Conservation (phyloP, 2,113 vertebrate species). For the Coracopsis vasa region DNA sequence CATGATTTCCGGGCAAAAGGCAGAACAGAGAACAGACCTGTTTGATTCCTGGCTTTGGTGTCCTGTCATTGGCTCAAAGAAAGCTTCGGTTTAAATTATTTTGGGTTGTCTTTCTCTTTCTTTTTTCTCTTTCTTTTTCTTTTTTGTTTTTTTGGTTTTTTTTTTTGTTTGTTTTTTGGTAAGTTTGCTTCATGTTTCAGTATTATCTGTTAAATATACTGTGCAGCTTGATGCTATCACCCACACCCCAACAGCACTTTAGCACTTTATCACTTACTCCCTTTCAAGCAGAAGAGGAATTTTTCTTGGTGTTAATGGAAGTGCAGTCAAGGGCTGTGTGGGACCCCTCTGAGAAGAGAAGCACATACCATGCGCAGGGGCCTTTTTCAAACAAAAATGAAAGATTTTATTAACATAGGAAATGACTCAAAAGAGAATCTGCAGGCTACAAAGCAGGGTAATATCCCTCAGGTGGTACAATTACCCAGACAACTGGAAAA, state of each 20-base stretch:
- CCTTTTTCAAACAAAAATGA: background rate
- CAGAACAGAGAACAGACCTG: background rate
- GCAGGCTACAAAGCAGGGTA: background rate
- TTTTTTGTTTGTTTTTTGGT: background rate
- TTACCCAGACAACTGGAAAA: slow-evolving; percentile 18
- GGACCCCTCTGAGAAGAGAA: background rate
- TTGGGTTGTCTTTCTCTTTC: background rate
- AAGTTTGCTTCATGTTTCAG: background rate
- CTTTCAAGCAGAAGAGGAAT: slow-evolving; percentile 44
- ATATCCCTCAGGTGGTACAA: slow-evolving; percentile 25
- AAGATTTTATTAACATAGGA: slow-evolving; percentile 5
- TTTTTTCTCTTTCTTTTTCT: background rate
- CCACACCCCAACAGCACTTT: slow-evolving; percentile 37
- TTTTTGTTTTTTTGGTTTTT: background rate
- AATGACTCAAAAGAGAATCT: slow-evolving; percentile 14
- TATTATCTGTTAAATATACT: slow-evolving; percentile 32
- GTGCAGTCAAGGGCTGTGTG: background rate
- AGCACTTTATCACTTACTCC: slow-evolving; percentile 33
- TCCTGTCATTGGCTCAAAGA: background rate
- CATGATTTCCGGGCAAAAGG: background rate
- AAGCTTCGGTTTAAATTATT: slow-evolving; percentile 13
- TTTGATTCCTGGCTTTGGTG: background rate
- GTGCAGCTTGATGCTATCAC: slow-evolving; percentile 51
- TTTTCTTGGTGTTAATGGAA: slow-evolving; percentile 51
- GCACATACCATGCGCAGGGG: background rate